Percentiles rank a stretch among this genome's conserved stretches.
Evolutionary conservation across 2,113 vertebrate genomes (phyloP).

Genomic region (Petromus typicus): DNA sequence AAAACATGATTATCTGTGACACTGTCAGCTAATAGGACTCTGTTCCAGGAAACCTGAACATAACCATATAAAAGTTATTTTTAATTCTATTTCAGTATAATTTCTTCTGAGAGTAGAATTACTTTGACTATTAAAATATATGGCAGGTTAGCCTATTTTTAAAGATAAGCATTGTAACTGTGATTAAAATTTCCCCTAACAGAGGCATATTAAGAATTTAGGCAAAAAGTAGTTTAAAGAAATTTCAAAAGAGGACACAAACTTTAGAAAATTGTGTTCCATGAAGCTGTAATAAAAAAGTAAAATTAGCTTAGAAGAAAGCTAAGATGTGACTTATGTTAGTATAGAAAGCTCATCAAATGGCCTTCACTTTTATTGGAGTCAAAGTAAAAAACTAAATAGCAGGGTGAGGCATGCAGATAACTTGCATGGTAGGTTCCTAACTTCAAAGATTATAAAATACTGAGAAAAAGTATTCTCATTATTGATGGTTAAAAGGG

Average conservation of each 20-base stretch:
- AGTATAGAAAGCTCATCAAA: background rate
- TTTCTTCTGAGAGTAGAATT: constrained; percentile 1
- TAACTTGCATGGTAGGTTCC: background rate
- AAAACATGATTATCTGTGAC: background rate
- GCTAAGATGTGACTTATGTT: constrained; percentile 42
- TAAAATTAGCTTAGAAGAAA: constrained; percentile 38
- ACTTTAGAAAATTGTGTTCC: constrained; percentile 20
- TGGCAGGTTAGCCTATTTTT: background rate
- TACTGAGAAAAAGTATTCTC: background rate
- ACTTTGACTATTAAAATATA: constrained; percentile 18
- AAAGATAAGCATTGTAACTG: constrained; percentile 23
- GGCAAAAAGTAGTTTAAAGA: constrained; percentile 31
- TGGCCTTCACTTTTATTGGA: background rate
- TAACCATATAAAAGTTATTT: background rate
- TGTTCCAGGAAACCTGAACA: constrained; percentile 11
- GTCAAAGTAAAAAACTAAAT: background rate
- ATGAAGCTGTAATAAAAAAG: background rate
- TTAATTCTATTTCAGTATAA: background rate
- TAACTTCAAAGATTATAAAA: constrained; percentile 50
- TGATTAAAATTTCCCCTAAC: background rate
- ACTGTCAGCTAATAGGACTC: background rate
- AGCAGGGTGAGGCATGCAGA: background rate
- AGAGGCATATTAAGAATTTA: constrained; percentile 14
- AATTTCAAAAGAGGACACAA: constrained; percentile 24
- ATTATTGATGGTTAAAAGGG: background rate